phyloP scores from a whole-genome alignment of 1,140 invertebrate species.

The Brachionus rotundiformis region DNA sequence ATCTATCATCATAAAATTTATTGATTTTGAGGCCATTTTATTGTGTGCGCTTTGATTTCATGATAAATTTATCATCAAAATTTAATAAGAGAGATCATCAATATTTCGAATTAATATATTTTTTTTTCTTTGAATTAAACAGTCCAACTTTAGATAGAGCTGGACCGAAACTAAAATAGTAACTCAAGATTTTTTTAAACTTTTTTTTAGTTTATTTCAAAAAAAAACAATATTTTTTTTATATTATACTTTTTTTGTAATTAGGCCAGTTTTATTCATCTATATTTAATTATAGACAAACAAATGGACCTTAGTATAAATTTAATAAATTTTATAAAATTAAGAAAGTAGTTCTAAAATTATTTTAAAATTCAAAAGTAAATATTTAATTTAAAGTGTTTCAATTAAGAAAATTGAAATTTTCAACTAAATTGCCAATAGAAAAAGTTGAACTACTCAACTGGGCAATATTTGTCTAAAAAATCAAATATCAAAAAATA shows the following conservation, averaged over 20 bases:
- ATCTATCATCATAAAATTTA: neutral
- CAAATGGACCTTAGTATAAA: neutral
- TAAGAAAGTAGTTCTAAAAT: neutral
- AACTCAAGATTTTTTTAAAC: no score
- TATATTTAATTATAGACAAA: neutral
- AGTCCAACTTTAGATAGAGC: no score
- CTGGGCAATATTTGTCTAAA: constrained; percentile 14
- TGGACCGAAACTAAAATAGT: no score
- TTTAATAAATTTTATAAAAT: neutral
- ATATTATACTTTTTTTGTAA: no score
- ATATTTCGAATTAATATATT: no score
- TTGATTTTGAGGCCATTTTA: neutral
- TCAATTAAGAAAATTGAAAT: constrained; percentile 17
- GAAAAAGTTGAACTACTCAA: neutral
- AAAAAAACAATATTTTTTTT: no score
- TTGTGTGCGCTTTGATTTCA: neutral
- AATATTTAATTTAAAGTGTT: constrained; percentile 17
- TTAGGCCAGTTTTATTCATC: no score
- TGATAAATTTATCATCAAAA: neutral
- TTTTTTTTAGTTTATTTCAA: neutral
- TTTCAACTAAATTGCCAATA: neutral
- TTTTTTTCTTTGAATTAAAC: no score
- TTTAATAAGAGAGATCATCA: no score
- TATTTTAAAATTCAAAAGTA: neutral
- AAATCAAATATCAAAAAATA: neutral